phyloP scores from a whole-genome alignment of 2,888 invertebrate genomes.

The Drosophila sordidula region DNA sequence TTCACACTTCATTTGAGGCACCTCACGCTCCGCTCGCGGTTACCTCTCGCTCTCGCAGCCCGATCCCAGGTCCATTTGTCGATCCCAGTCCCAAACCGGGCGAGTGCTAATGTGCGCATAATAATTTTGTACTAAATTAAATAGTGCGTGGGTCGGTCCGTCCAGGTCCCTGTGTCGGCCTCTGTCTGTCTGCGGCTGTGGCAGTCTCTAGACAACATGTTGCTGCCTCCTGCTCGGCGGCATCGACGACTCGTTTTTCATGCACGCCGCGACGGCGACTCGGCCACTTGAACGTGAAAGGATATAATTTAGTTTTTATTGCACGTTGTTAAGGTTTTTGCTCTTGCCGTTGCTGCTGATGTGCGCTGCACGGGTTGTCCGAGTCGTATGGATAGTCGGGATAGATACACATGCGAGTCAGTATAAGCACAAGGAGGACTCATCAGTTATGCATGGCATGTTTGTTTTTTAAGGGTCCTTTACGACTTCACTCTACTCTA shows the following conservation, averaged over 20 bases:
- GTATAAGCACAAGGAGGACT: slow-evolving; percentile 31
- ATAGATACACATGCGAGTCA: slow-evolving; percentile 5
- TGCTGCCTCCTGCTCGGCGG: slow-evolving; percentile 53
- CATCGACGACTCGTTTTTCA: slow-evolving; percentile 47
- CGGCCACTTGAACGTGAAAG: slow-evolving; percentile 75
- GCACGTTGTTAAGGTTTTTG: slow-evolving; percentile 57
- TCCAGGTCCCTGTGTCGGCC: slow-evolving; percentile 7
- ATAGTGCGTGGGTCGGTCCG: slow-evolving; percentile 77
- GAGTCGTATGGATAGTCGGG: slow-evolving; percentile 7
- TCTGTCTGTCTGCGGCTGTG: slow-evolving; percentile 19
- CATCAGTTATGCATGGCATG: slow-evolving; percentile 75
- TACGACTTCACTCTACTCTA: slow-evolving; percentile 30
- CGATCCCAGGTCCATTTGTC: slow-evolving; percentile 1
- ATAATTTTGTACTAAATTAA: slow-evolving; percentile 82
- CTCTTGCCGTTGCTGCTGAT: slow-evolving; percentile 14
- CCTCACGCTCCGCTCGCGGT: slow-evolving; percentile 46
- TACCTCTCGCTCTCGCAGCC: slow-evolving; percentile 18
- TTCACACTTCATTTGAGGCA: slow-evolving; percentile 79
- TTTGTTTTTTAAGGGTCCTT: slow-evolving; percentile 64
- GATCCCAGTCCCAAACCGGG: slow-evolving; percentile 17
- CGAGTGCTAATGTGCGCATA: slow-evolving; percentile 82
- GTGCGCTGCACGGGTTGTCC: slow-evolving; percentile 12
- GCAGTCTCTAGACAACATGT: slow-evolving; percentile 65
- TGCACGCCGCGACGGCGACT: slow-evolving; percentile 35
- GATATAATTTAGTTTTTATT: slow-evolving; percentile 82